Conservation (phyloP, 1,140 invertebrate species). For the Brachystomella parvula region DNA sequence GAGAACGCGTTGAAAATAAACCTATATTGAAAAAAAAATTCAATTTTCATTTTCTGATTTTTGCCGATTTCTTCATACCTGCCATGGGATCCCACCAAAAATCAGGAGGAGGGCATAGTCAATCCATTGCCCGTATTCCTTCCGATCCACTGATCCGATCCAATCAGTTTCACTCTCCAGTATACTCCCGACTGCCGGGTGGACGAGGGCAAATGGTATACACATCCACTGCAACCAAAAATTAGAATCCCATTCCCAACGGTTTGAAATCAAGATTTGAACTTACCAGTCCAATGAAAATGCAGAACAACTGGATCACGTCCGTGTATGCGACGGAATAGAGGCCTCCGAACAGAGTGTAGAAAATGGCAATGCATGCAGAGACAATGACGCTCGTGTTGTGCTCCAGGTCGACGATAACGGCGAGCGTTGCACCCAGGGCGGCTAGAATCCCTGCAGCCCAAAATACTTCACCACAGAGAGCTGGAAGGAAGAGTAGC, state of each 20-base stretch:
- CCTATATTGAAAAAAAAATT: slow-evolving; percentile 46
- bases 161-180: slow-evolving; percentile 51
- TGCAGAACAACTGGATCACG: slow-evolving; percentile 68
- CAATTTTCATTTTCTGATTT: neutral
- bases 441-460: slow-evolving; percentile 64
- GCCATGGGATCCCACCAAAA: slow-evolving; percentile 78
- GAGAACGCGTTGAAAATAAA: slow-evolving; percentile 73
- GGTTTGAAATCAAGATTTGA: neutral
- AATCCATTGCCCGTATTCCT: slow-evolving; percentile 55
- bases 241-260: neutral
- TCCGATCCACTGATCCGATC: slow-evolving; percentile 54
- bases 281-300: slow-evolving; percentile 63
- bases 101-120: slow-evolving; percentile 63
- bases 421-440: slow-evolving; percentile 60
- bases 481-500: slow-evolving; percentile 66
- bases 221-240: slow-evolving; percentile 49
- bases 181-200: slow-evolving; percentile 52
- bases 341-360: slow-evolving; percentile 69
- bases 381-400: slow-evolving; percentile 57
- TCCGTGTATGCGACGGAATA: slow-evolving; percentile 75
- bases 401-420: slow-evolving; percentile 57
- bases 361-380: slow-evolving; percentile 59
- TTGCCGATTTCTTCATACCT: slow-evolving; percentile 47
- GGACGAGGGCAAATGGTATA: slow-evolving; percentile 57
- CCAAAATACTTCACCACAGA: slow-evolving; percentile 75